These are phyloP conservation scores for Venusia cambrica DNA, from an alignment of 2,888 invertebrate species.

Conservation along the genomic window DNA sequence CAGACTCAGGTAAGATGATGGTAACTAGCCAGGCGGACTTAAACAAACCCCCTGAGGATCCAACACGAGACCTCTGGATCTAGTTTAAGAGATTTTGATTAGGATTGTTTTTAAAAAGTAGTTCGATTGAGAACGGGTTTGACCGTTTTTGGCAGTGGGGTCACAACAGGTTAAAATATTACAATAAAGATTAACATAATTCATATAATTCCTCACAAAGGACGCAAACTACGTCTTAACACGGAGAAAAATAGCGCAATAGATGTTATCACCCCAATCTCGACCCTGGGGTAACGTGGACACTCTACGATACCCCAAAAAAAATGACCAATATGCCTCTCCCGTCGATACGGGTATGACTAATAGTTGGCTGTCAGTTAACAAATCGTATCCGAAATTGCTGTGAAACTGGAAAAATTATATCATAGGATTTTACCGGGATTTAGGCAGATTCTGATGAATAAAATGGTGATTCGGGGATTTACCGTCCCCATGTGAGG, in stretches of 20 bases:
- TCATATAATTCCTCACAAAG: no score
- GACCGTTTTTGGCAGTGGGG: no score
- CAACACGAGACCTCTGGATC: no score
- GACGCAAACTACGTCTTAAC: not conserved
- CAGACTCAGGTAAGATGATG: no score
- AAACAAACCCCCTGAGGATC: no score
- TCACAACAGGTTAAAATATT: not conserved
- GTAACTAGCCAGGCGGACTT: no score
- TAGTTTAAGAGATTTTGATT: no score
- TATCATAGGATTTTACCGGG: conserved; percentile 72
- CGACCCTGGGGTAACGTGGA: conserved; percentile 55
- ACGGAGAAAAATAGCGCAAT: conserved; percentile 32
- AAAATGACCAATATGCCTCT: conserved; percentile 70
- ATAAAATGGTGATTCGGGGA: conserved; percentile 59
- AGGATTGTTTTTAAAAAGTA: no score
- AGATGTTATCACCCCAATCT: conserved; percentile 46
- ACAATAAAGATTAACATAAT: no score
- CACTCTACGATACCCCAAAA: conserved; percentile 54
- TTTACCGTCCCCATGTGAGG: conserved; percentile 53
- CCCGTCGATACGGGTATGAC: conserved; percentile 70
- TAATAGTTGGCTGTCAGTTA: conserved; percentile 66
- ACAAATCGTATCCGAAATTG: conserved; percentile 73
- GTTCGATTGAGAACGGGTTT: no score
- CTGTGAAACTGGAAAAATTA: conserved; percentile 74
- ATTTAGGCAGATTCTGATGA: conserved; percentile 60